Evolutionary conservation across 2,888 invertebrate genomes (phyloP).

Genomic region (Amorpha juglandis): DNA sequence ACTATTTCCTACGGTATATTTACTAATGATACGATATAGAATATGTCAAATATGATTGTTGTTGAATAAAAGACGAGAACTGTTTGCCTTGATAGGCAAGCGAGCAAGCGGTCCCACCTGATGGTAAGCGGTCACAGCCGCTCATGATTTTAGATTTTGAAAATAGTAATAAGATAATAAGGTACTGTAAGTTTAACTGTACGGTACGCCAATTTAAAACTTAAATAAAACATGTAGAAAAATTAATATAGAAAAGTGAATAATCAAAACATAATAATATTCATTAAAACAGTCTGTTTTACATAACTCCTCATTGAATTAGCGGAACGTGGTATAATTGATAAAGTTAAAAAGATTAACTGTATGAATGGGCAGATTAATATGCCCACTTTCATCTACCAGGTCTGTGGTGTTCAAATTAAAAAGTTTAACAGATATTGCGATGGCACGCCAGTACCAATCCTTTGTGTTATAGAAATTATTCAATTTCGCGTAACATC

Average conservation of each 20-base stretch:
- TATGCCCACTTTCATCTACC: constrained; percentile 14
- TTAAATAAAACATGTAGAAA: no score
- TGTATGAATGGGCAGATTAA: constrained; percentile 11
- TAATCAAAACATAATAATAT: background rate
- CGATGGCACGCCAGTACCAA: constrained; percentile 50
- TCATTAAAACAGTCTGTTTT: background rate
- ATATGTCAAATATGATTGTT: background rate
- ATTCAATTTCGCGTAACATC: constrained; percentile 80
- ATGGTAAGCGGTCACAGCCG: no score
- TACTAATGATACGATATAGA: background rate
- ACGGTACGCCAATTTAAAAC: no score
- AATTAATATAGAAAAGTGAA: no score
- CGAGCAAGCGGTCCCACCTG: no score
- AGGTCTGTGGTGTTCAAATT: background rate
- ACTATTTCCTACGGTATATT: background rate
- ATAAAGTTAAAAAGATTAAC: constrained; percentile 8
- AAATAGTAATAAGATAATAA: no score
- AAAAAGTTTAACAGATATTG: constrained; percentile 41
- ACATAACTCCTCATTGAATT: constrained; percentile 19
- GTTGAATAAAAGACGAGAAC: background rate
- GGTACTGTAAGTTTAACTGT: no score
- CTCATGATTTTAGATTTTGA: no score
- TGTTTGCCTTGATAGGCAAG: background rate
- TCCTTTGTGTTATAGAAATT: constrained; percentile 64
- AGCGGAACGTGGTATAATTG: background rate